These are phyloP conservation scores for Karalla daura DNA, from an alignment of 2,797 vertebrate species.

Conservation along the genomic window DNA sequence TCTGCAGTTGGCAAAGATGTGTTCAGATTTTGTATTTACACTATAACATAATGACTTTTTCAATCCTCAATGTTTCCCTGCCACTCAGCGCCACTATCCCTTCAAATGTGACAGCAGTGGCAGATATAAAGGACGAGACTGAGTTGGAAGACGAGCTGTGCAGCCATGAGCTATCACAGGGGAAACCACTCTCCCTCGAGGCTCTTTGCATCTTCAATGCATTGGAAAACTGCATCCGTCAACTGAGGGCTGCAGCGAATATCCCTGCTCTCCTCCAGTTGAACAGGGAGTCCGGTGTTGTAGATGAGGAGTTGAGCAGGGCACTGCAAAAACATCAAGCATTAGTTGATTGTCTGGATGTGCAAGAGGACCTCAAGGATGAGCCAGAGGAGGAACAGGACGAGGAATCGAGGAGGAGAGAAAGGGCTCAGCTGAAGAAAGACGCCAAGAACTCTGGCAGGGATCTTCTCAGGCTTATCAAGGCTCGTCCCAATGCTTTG, in stretches of 20 bases:
- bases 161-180: conserved; percentile 47
- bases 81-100: conserved; percentile 48
- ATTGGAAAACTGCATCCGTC: conserved; percentile 83
- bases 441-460: conserved; percentile 79
- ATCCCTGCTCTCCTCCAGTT: conserved; percentile 66
- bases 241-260: conserved; percentile 80
- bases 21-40: not conserved
- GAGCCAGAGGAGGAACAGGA: conserved; percentile 3
- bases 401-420: conserved; percentile 10
- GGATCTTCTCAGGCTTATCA: conserved; percentile 80
- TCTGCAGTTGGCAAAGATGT: too few relatives aligned
- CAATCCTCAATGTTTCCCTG: not conserved
- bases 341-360: conserved; percentile 65
- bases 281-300: conserved; percentile 24
- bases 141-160: conserved; percentile 45
- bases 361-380: conserved; percentile 28
- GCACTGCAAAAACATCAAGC: conserved; percentile 72
- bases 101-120: conserved; percentile 1
- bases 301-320: conserved; percentile 57
- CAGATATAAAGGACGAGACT: conserved; percentile 11
- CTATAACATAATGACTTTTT: not conserved
- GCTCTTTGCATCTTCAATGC: conserved; percentile 80
- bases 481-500: conserved; percentile 51
- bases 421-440: conserved; percentile 26
- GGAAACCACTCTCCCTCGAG: conserved; percentile 77